Evolutionary conservation across 2,113 vertebrate species (phyloP).

Genomic region (Elanoides forficatus): DNA sequence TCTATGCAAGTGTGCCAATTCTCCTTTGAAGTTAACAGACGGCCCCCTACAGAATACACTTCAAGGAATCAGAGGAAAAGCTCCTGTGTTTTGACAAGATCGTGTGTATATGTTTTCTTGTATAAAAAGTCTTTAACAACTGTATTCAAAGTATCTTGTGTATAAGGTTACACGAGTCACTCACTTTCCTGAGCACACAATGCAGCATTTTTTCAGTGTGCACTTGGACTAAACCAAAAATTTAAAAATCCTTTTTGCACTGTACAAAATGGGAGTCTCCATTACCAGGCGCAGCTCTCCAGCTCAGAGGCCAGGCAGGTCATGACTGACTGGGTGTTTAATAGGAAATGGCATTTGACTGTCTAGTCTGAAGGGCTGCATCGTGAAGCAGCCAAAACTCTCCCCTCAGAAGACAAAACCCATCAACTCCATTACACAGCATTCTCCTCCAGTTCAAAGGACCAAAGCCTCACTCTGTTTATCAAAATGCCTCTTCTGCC

Average conservation of each 20-base stretch:
- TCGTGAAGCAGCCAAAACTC: background rate
- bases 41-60: background rate
- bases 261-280: background rate
- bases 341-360: background rate
- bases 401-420: background rate
- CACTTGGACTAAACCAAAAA: background rate
- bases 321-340: background rate
- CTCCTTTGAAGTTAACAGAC: background rate
- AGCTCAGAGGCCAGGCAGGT: background rate
- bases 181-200: fast-evolving
- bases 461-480: background rate
- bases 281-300: background rate
- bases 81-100: background rate
- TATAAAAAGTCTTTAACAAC: background rate
- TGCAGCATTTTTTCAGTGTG: background rate
- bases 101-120: background rate
- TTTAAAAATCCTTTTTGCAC: background rate
- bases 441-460: background rate
- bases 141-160: background rate
- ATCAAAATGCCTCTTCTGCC: background rate
- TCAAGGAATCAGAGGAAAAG: background rate
- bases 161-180: background rate
- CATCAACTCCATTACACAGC: background rate
- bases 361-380: background rate
- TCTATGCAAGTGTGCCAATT: background rate